phyloP scores from a whole-genome alignment of 2,113 vertebrate genomes.

The Emberiza fucata region DNA sequence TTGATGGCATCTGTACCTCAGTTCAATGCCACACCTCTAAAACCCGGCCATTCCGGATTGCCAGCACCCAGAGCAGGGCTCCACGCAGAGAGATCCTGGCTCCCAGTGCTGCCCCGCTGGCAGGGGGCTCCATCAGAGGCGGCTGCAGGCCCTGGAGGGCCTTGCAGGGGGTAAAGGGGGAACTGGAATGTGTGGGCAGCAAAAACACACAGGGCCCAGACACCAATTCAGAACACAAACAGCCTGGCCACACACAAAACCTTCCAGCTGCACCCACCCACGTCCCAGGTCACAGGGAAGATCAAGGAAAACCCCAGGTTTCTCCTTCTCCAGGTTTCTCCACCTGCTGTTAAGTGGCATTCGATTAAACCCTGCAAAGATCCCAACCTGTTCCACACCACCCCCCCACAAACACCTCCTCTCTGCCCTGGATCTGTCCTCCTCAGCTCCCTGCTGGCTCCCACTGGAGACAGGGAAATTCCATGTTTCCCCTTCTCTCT shows the following conservation, averaged over 20 bases:
- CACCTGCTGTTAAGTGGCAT: rapidly evolving
- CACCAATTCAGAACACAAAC: background rate
- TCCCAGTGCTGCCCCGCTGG: rapidly evolving
- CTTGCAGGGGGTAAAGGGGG: background rate
- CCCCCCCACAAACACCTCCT: rapidly evolving
- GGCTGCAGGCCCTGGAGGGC: background rate
- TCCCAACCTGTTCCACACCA: rapidly evolving
- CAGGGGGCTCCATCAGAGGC: rapidly evolving
- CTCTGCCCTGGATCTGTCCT: background rate
- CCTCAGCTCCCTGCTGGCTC: background rate
- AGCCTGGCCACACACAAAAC: background rate
- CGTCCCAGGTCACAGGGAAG: rapidly evolving
- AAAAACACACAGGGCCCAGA: background rate
- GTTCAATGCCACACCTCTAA: background rate
- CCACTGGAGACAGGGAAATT: rapidly evolving
- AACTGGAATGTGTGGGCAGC: rapidly evolving
- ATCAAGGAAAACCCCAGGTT: background rate
- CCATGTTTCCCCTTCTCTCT: background rate
- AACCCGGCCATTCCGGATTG: rapidly evolving
- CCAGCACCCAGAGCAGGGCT: background rate
- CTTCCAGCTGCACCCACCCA: background rate
- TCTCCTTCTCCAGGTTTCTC: background rate
- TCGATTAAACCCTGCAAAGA: background rate
- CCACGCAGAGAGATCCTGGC: background rate
- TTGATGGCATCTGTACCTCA: background rate